phyloP scores from a whole-genome alignment of 2,113 vertebrate species.

The Rattus rattus region DNA sequence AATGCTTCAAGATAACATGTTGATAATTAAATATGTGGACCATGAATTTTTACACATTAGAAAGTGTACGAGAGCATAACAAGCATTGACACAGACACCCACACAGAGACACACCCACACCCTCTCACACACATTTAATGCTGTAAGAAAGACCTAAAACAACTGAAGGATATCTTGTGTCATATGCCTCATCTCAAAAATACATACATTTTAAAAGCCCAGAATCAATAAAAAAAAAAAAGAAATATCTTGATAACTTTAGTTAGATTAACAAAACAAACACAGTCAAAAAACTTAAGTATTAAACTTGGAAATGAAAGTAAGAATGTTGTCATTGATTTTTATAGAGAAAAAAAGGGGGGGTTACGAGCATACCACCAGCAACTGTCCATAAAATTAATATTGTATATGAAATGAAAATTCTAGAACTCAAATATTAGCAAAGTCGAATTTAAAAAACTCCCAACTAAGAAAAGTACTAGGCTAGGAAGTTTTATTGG shows the following conservation, averaged over 20 bases:
- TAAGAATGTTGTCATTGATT: not conserved
- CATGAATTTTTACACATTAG: not conserved
- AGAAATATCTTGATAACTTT: not conserved
- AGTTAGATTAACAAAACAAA: not conserved
- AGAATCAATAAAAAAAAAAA: not conserved
- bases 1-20: not conserved
- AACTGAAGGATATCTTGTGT: not conserved
- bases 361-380: not conserved
- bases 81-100: no score
- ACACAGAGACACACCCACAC: no score
- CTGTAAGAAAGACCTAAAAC: not conserved
- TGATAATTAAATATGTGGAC: not conserved
- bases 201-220: not conserved
- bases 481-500: not conserved
- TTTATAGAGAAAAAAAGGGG: not conserved
- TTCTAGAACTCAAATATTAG: not conserved
- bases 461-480: not conserved
- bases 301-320: not conserved
- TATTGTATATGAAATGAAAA: not conserved
- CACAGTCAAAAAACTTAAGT: not conserved
- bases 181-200: not conserved
- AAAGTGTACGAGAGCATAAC: not conserved
- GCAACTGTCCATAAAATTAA: not conserved
- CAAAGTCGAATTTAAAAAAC: not conserved
- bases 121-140: not conserved